Evolutionary conservation across 2,797 vertebrate species (phyloP).

Genomic region (Heliangelus exortis): DNA sequence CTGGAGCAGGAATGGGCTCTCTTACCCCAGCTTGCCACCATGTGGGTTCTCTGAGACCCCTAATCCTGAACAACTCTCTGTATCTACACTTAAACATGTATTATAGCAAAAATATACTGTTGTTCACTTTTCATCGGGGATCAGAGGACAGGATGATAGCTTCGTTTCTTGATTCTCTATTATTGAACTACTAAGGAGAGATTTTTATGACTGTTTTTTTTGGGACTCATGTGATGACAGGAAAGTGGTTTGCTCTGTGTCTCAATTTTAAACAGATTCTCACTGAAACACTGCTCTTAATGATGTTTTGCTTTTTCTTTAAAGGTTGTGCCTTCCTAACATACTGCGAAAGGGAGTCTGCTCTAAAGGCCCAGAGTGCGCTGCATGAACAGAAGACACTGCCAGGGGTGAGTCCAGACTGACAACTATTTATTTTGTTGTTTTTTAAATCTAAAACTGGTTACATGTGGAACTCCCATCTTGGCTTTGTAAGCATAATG

Average conservation of each 20-base stretch:
- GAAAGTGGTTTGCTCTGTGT: neutral
- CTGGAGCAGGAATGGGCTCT: neutral
- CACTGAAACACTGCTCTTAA: neutral
- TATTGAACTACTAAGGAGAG: neutral
- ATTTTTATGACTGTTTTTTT: neutral
- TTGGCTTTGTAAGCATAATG: neutral
- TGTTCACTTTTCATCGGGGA: neutral
- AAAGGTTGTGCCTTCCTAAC: slow-evolving; percentile 88
- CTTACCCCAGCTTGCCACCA: neutral
- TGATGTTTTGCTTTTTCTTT: slow-evolving; percentile 31
- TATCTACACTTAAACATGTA: neutral
- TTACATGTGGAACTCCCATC: neutral
- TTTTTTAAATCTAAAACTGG: neutral
- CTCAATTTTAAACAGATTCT: neutral
- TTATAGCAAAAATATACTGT: neutral
- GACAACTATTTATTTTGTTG: neutral
- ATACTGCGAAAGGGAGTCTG: slow-evolving; percentile 86
- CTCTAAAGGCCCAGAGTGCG: slow-evolving; percentile 86
- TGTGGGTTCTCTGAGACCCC: neutral
- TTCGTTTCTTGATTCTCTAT: neutral
- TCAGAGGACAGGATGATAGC: neutral
- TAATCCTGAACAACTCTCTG: neutral
- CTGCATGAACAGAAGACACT: slow-evolving; percentile 87
- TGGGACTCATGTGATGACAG: neutral
- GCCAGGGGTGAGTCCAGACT: slow-evolving; percentile 81